phyloP scores from a whole-genome alignment of 2,888 invertebrate species.

The Lasioglossum oenotherae region DNA sequence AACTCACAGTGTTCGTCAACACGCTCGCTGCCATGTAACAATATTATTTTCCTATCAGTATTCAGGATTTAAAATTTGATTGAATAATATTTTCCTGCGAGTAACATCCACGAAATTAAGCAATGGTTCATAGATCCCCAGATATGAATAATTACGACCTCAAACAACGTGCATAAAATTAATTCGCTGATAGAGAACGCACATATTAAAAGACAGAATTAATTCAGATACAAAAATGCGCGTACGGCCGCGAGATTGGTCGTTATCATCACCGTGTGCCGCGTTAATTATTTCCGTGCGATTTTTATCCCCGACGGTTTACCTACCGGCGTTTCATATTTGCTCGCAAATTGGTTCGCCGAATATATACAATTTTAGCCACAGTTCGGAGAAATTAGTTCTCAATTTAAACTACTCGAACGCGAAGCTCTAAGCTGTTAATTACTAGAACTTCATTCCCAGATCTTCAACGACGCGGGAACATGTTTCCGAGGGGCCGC shows the following conservation, averaged over 20 bases:
- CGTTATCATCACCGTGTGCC: background rate
- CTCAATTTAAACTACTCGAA: background rate
- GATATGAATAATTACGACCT: background rate
- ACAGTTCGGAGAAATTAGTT: conserved; percentile 22
- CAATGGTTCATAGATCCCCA: background rate
- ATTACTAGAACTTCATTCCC: conserved; percentile 31
- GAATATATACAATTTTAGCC: background rate
- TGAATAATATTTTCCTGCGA: background rate
- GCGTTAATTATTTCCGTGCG: background rate
- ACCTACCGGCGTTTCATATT: background rate
- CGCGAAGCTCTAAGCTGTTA: conserved; percentile 13
- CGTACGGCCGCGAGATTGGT: background rate
- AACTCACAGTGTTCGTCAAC: background rate
- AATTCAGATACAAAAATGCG: background rate
- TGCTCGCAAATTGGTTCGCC: background rate
- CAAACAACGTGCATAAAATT: background rate
- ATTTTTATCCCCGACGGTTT: background rate
- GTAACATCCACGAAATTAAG: background rate
- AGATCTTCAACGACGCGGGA: conserved; percentile 15
- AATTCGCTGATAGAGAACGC: background rate
- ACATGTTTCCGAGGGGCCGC: conserved; percentile 17
- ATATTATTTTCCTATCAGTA: background rate
- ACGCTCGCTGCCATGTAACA: background rate
- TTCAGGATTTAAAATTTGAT: background rate
- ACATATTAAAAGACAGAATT: background rate